Evolutionary conservation across 2,797 vertebrate genomes (phyloP), one percentile per base, ranked within the genome.

Genomic region (Protosalanx chinensis): DNA sequence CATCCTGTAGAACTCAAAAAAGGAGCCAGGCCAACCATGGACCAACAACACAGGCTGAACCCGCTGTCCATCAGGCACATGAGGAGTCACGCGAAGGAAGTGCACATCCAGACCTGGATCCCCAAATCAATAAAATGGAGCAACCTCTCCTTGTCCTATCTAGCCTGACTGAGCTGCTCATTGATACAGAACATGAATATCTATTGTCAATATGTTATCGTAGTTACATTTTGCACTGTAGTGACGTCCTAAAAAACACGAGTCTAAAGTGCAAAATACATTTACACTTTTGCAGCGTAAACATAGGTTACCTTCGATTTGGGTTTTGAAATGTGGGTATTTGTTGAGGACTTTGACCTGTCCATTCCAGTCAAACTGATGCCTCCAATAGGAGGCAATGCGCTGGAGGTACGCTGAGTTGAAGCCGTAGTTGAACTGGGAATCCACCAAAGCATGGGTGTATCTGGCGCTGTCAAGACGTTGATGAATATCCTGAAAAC

Each of bases 21-120:
- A 95, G 71, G 93, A 96, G 8, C 95, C 95, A 0, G 96, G 96
- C 96, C 96, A 97, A 71, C 96, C 96, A 0, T 97, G 95, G 30
- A 96, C 91, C 71, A 97, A 89, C 86, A 97, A 89, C 2, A 97
- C 88, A 66, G 94, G 94, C 58, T 87, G 64, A 70, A 93, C 89
- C 73, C 74, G 88, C 84, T 79, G 88, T 10, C 92, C 91, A 0
- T 80, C 78, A 1, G 82, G 79, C 41, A 46, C 8, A 0, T 64
- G 86, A 6, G 85, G 93, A 8, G 90, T 93, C 79, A 95, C 92
- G 0, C 93, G 95, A 67, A 97, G 81, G 73, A 94, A 97, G 82
- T 97, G 95, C 63, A 96, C 86, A 32, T 95, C 88, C 32, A 97
- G 76, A 20, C 96, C 96, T 96, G 12, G 41, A 46, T 46, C 41